These are phyloP conservation scores for Lasius fuliginosus DNA, from an alignment of 2,888 invertebrate species.

Conservation along the genomic window DNA sequence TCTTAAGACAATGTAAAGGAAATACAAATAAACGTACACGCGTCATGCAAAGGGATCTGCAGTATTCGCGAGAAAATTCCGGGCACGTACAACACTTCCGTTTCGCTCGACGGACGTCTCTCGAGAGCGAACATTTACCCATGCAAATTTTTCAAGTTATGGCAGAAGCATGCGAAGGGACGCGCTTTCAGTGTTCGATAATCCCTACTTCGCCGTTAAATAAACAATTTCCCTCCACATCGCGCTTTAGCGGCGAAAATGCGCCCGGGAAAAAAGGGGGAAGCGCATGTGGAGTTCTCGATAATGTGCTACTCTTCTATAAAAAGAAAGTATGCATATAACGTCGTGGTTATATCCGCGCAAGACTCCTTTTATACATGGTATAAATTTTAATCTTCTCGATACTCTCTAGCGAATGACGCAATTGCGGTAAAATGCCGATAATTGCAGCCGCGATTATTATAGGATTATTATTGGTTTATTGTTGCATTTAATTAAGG, in stretches of 20 bases:
- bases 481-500: constrained; percentile 5
- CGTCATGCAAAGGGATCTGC: constrained; percentile 35
- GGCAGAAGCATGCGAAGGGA: constrained; percentile 35
- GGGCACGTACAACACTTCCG: constrained; percentile 58
- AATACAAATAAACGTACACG: constrained; percentile 59
- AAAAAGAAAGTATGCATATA: constrained; percentile 19
- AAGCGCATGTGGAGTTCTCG: constrained; percentile 28
- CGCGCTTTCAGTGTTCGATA: constrained; percentile 46
- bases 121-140: constrained; percentile 54
- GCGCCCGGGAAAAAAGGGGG: background rate
- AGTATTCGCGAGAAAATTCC: constrained; percentile 57
- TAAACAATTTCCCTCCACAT: constrained; percentile 48
- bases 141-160: constrained; percentile 57
- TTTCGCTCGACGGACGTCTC: constrained; percentile 56
- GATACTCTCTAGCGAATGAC: background rate
- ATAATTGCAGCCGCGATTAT: constrained; percentile 31
- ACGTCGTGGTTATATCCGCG: background rate
- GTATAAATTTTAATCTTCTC: constrained; percentile 23
- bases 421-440: constrained; percentile 25
- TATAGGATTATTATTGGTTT: background rate
- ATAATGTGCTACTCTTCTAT: constrained; percentile 21
- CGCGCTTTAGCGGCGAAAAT: constrained; percentile 36
- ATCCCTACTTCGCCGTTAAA: constrained; percentile 54
- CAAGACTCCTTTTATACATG: constrained; percentile 5
- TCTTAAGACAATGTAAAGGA: constrained; percentile 60